Conservation (phyloP, 2,888 invertebrate species). For the Ischnura elegans region DNA sequence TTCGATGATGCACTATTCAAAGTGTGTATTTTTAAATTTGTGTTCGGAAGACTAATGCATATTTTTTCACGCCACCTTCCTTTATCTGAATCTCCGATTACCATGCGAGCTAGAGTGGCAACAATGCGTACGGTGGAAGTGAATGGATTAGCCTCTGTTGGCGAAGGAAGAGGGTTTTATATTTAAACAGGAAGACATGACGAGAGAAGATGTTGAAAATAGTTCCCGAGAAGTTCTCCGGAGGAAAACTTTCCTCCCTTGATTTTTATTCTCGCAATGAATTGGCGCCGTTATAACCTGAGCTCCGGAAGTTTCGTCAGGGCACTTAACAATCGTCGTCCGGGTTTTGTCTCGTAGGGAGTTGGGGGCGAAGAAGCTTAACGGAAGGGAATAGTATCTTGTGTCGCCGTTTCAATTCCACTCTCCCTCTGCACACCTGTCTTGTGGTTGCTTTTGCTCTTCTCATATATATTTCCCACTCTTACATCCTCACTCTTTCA, state of each 20-base stretch:
- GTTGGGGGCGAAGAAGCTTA: not conserved
- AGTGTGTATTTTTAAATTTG: too few relatives aligned
- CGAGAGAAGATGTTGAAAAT: not conserved
- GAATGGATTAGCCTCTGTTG: not conserved
- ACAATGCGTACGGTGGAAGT: not conserved
- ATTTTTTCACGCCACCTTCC: too few relatives aligned
- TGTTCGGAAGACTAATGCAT: too few relatives aligned
- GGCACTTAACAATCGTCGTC: not conserved
- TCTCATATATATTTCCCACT: not conserved
- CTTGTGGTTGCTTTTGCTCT: constrained; percentile 21
- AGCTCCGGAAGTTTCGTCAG: not conserved
- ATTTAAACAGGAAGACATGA: not conserved
- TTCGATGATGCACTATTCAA: too few relatives aligned
- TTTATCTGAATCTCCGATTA: too few relatives aligned
- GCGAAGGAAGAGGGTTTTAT: not conserved
- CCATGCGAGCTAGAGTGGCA: too few relatives aligned
- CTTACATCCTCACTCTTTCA: not conserved
- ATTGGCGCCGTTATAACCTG: not conserved
- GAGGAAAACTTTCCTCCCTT: not conserved
- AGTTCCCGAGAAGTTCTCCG: not conserved
- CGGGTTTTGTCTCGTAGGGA: not conserved
- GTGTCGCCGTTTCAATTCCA: not conserved
- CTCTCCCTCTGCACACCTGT: constrained; percentile 21
- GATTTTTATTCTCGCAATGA: not conserved
- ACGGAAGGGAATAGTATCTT: too few relatives aligned